Evolutionary conservation across 2,797 vertebrate species (phyloP), one percentile per base, ranked within the genome.

Genomic region (Takifugu ocellatus): DNA sequence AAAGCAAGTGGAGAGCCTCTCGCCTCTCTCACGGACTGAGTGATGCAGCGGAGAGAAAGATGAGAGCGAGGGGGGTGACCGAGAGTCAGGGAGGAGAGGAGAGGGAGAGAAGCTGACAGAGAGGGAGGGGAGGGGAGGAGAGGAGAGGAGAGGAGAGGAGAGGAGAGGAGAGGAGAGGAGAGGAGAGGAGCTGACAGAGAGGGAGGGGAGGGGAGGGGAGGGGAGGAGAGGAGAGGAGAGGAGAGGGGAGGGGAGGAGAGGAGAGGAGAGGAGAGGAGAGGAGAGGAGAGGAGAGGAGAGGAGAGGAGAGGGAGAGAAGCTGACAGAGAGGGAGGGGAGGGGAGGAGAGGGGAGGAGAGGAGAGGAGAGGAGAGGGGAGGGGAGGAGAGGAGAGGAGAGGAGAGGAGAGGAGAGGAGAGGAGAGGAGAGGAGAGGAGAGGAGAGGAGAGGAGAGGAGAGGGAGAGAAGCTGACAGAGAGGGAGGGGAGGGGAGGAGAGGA

Each of bases 21-120:
- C 61, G 72, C 66, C 85, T 88, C 84, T 81, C 80, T 69, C 42
- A 80, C 84, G 83, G 81, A 85, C 79, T 78, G 85, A 84, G 77
- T 66, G 80, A 81, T 83, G 84, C 82, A 86, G 79, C 75, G 72
- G 66, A 82, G 81, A 84, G 76, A 58, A 29, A 78, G 79, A 82
- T 62, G 66, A 84, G 77, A 71, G 77, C 52, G 57, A 60, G 27
- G 24, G 33, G 7, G 47, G 2, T 56, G 39, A 58, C 50, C 12
- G 52, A 59, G 72, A 59, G 58, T n/a, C 16, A 21, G 17, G 61
- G 63, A 64, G 55, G 52, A 43, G 58, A 62, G 24, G 43, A 51
- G 24, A 54, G 6, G 43, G 27, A n/a, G 27, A n/a, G 45, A 25
- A 42, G 24, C 17, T 17, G 17, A 17, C 17, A 17, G 17, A 17